phyloP scores from a whole-genome alignment of 92 coral and sea anemone genomes.

The Epizoanthus ramosus region DNA sequence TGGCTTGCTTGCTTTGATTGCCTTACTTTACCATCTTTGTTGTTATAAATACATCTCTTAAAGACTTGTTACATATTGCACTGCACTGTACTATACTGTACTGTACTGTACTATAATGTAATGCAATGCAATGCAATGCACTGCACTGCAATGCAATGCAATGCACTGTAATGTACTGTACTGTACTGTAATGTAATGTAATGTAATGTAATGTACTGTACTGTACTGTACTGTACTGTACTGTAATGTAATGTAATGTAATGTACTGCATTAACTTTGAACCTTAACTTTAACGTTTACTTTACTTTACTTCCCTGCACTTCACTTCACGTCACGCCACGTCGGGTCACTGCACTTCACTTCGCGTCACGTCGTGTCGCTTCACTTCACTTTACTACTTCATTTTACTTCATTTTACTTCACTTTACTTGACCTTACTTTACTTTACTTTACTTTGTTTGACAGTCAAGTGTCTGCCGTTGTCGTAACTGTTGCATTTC shows the following conservation, averaged over 20 bases:
- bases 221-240: neutral
- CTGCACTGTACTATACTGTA: neutral
- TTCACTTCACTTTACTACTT: neutral
- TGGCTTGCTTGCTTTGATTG: neutral
- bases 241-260: too few relatives aligned
- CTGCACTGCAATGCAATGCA: neutral
- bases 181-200: neutral
- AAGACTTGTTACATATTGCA: neutral
- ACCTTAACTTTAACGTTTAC: too few relatives aligned
- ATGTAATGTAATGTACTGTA: neutral
- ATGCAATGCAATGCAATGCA: neutral
- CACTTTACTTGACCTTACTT: neutral
- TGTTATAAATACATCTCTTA: neutral
- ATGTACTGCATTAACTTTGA: too few relatives aligned
- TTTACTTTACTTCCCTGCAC: too few relatives aligned
- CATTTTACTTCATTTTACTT: neutral
- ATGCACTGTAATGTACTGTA: neutral
- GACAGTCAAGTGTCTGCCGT: neutral
- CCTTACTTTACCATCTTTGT: neutral
- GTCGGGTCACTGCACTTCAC: too few relatives aligned
- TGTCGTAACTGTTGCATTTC: neutral
- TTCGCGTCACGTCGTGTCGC: too few relatives aligned
- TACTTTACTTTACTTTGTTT: neutral
- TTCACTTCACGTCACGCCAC: too few relatives aligned
- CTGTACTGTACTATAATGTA: neutral